Evolutionary conservation across 2,797 vertebrate species (phyloP).

Genomic region (Enteromius fasciolatus): DNA sequence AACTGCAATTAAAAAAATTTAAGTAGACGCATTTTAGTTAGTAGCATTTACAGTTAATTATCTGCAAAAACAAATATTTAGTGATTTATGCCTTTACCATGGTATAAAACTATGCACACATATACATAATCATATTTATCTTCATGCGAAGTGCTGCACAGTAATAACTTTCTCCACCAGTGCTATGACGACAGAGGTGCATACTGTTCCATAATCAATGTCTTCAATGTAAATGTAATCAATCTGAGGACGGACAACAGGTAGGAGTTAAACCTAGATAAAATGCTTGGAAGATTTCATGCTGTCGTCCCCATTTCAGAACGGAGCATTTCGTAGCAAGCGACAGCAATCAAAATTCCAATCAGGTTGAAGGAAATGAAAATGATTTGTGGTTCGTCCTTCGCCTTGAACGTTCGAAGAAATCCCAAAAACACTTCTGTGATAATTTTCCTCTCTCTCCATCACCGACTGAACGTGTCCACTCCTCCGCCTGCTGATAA

Average conservation of each 20-base stretch:
- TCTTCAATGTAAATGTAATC: constrained; percentile 38
- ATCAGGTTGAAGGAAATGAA: constrained; percentile 28
- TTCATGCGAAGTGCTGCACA: not conserved
- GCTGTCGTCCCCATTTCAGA: not conserved
- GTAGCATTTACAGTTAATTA: not conserved
- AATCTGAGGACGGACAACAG: not conserved
- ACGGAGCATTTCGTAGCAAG: not conserved
- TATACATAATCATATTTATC: not conserved
- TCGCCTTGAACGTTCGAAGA: not conserved
- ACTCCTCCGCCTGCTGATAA: constrained; percentile 10
- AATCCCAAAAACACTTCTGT: constrained; percentile 18
- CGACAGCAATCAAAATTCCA: constrained; percentile 27
- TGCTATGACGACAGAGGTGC: not conserved
- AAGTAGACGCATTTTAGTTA: not conserved
- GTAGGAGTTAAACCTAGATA: not conserved
- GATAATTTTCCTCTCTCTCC: constrained; percentile 19
- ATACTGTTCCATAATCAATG: constrained; percentile 2
- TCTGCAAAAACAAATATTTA: not conserved
- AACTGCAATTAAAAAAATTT: not conserved
- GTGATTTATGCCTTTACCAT: not conserved
- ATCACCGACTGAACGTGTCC: not conserved
- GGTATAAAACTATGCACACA: not conserved
- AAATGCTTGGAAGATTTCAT: constrained; percentile 13
- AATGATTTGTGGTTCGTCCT: constrained; percentile 16
- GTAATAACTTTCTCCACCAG: not conserved